A percentile compares a stretch with the other conserved stretches of the same genome.
Evolutionary conservation across 2,888 invertebrate species (phyloP).

Genomic region (Harpagoxenus sublaevis): DNA sequence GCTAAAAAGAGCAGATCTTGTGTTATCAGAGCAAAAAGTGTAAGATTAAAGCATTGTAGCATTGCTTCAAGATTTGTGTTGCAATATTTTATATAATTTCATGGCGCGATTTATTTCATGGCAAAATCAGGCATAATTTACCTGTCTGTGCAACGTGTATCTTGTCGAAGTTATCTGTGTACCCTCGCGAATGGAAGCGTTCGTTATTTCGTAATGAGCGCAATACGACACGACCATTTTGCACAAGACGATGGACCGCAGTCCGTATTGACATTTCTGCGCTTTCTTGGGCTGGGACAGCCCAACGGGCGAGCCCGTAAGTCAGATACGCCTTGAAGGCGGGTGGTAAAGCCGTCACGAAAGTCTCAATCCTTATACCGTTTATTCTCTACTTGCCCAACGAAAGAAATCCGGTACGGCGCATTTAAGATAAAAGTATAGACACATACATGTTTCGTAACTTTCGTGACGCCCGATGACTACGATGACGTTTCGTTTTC

Average conservation of each 20-base stretch:
- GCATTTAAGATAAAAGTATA: not conserved
- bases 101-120: not conserved
- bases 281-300: conserved; percentile 79
- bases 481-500: too few species aligned
- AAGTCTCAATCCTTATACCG: conserved; percentile 22
- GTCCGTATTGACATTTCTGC: conserved; percentile 84
- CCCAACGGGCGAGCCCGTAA: conserved; percentile 74
- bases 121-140: conserved; percentile 64
- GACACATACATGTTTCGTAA: too few species aligned
- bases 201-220: conserved; percentile 80
- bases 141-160: conserved; percentile 85
- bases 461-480: too few species aligned
- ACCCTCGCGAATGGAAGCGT: conserved; percentile 72
- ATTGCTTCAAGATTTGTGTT: not conserved
- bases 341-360: conserved; percentile 25
- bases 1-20: too few species aligned
- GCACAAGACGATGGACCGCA: conserved; percentile 80
- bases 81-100: not conserved
- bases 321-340: conserved; percentile 51
- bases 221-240: conserved; percentile 83
- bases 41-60: not conserved
- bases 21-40: too few species aligned
- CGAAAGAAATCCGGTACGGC: conserved; percentile 4
- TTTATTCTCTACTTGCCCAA: conserved; percentile 53
- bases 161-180: conserved; percentile 79